A percentile compares a stretch with the other conserved stretches of the same genome.
These are phyloP conservation scores for Whitmania pigra DNA, from an alignment of 1,140 invertebrate species.

Conservation along the genomic window DNA sequence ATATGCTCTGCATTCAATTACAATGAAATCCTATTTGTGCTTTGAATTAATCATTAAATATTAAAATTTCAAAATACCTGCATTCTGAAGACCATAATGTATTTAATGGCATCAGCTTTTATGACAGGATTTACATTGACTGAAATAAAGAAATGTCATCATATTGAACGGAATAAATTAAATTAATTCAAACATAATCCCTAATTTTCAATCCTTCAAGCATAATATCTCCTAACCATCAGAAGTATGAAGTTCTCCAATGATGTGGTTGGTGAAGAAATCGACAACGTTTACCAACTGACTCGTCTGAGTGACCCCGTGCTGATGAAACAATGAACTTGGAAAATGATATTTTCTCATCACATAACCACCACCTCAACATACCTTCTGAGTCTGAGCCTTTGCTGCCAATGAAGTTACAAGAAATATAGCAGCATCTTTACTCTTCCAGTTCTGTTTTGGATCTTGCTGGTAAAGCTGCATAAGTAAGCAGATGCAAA, in stretches of 20 bases:
- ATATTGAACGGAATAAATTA: neutral
- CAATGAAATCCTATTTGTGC: too few relatives aligned
- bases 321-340: conserved; percentile 35
- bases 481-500: neutral
- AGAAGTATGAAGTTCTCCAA: conserved; percentile 61
- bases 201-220: neutral
- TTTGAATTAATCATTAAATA: neutral
- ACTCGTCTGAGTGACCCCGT: conserved; percentile 79
- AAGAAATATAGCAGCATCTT: conserved; percentile 88
- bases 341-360: neutral
- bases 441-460: conserved; percentile 69
- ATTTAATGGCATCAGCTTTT: conserved; percentile 89
- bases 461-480: conserved; percentile 67
- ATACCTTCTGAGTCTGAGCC: conserved; percentile 63
- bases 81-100: conserved; percentile 84
- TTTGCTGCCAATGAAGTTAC: conserved; percentile 83
- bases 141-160: conserved; percentile 42
- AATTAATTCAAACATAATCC: neutral
- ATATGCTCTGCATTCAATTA: too few relatives aligned
- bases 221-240: conserved; percentile 47
- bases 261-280: conserved; percentile 70
- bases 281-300: conserved; percentile 73
- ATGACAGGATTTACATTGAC: conserved; percentile 77
- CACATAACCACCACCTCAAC: neutral
- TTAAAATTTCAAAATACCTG: conserved; percentile 42